Evolutionary conservation across 2,797 vertebrate genomes (phyloP).

Genomic region (Monodelphis domestica): DNA sequence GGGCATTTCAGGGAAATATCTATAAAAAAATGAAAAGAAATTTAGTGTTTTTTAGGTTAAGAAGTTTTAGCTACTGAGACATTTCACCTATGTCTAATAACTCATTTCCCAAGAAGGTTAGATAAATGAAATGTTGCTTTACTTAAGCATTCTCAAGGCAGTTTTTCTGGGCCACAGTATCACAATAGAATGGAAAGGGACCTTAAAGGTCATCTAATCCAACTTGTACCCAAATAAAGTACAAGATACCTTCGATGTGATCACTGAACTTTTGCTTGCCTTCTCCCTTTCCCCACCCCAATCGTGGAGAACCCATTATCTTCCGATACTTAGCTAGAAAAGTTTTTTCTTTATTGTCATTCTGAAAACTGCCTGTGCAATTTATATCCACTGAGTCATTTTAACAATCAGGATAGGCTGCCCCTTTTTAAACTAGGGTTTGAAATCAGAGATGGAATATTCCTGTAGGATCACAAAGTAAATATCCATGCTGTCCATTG

Average conservation of each 20-base stretch:
- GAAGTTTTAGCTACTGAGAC: background rate
- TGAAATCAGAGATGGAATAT: background rate
- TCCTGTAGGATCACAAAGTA: background rate
- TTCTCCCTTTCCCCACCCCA: background rate
- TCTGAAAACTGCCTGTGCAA: background rate
- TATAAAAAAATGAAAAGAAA: background rate
- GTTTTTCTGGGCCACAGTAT: background rate
- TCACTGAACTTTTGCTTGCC: background rate
- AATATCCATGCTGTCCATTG: background rate
- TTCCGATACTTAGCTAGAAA: too few species aligned
- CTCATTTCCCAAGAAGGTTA: background rate
- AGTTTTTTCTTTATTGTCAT: too few species aligned
- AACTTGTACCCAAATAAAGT: background rate
- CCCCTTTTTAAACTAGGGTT: too few species aligned
- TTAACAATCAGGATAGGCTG: background rate
- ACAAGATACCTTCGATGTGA: background rate
- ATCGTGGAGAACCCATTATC: background rate
- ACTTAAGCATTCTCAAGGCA: background rate
- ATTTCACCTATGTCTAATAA: background rate
- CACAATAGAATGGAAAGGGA: background rate
- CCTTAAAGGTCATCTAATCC: background rate
- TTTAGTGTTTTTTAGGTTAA: background rate
- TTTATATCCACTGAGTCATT: background rate
- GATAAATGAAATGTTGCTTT: background rate
- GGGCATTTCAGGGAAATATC: background rate